Base-by-base conservation (phyloP, 2,113 vertebrate species). In the Xiphorhynchus elegans region DNA sequence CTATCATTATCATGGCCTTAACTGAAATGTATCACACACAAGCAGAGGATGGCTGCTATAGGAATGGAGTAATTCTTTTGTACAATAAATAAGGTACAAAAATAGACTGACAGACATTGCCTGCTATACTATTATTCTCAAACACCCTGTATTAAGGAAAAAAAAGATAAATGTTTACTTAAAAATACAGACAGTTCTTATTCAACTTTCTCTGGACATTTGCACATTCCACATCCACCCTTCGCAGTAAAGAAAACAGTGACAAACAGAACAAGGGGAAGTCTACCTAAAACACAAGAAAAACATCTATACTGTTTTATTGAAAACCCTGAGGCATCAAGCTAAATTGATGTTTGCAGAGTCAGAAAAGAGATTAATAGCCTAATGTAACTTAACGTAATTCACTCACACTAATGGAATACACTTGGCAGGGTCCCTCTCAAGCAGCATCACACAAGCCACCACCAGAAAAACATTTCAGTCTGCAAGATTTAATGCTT, bases 301-400 rank as follows among this genome's bases (percentile, higher is more conserved):
- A 83, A 90, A 77, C 75, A 90, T n/a, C 70, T 37, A 19, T 37
- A 56, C 6, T 76, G 72, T 83, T 90, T 62, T 80, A 66, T 1
- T 95, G 83, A 94, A 95, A 77, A 66, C 21, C 55, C 59, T 7
- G 17, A 83, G 58, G 78, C 78, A 67, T 33, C 63, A 60, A 72
- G 26, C 17, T 80, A 89, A 90, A 90, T 85, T 70, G 49, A 40
- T 47, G 66, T 68, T 78, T 79, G 74, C 84, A 86, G 80, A 67
- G 58, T 81, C 58, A 53, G 69, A 35, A 92, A 56, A 73, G 31
- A 92, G 81, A 95, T 66, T 35, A 97, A 95, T 26, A 85, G 74
- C 53, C 79, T 94, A 84, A 90, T 89, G 86, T 42, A 90, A 74
- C 60, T 93, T 77, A 84, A 89, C 13, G 58, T 62, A 87, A 97